Base-by-base conservation (phyloP, 2,797 vertebrate genomes). In the Loris lydekkerianus region DNA sequence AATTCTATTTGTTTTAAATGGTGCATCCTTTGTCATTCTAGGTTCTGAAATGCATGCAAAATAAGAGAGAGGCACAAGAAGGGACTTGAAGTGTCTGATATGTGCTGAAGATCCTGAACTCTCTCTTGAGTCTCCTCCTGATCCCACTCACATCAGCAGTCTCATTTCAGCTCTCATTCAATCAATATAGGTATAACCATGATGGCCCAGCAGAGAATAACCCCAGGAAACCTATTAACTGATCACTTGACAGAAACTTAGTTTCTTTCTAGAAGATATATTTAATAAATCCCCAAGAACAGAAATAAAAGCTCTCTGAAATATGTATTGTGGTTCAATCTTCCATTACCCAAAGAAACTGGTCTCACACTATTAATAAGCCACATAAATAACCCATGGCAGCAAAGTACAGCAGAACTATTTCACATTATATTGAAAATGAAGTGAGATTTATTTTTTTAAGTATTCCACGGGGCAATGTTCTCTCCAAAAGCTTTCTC, bases 401-500 rank as follows among this genome's bases (percentile, higher is more conserved):
- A 86, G 65, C 89, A 43, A 65, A 46, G 4, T 65, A 37, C 10
- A 18, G 56, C 53, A 31, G 63, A 5, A 18, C 23, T 61, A 37
- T 20, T 81, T 72, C 43, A 78, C 37, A 67, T 56, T 34, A 49
- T 37, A 69, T 83, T 65, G 14, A 77, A 91, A 88, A 75, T n/a
- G n/a, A 86, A 58, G 49, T 31, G 49, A 37, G 27, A 9, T 77
- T 70, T 65, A 7, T 77, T 70, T 56, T 91, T 91, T 40, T 13
- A 82, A 86, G 60, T 29, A 85, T 83, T 80, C 69, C 49, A 82
- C 82, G 58, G 82, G 80, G 40, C 17, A 34, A 4, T 53, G 60
- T 91, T 94, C 43, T 84, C 34, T 87, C 63, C 43, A 43, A 81
- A 95, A 85, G 58, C 53, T 69, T 43, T 72, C 56, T 46, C 70